phyloP scores from a whole-genome alignment of 2,797 vertebrate species.

The Loris lydekkerianus region DNA sequence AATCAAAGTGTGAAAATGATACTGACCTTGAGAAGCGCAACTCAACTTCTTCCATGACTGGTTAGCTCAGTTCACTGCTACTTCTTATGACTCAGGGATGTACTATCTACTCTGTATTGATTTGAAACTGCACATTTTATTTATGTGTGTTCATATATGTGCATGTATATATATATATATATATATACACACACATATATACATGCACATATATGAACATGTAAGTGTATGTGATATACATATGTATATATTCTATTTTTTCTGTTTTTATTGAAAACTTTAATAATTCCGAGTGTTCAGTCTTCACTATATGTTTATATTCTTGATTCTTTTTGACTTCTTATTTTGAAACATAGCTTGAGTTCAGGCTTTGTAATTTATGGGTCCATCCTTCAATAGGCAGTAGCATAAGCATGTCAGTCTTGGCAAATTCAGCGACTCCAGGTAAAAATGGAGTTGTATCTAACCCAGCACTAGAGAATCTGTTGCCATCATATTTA shows the following conservation, averaged over 20 bases:
- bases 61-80: background rate
- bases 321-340: background rate
- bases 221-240: background rate
- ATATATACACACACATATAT: background rate
- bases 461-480: background rate
- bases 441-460: background rate
- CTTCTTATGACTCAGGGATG: background rate
- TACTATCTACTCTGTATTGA: background rate
- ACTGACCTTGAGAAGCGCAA: background rate
- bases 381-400: background rate
- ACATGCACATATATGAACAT: too few relatives aligned
- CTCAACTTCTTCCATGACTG: background rate
- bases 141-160: too few relatives aligned
- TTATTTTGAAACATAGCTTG: background rate
- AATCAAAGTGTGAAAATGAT: background rate
- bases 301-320: background rate
- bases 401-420: background rate
- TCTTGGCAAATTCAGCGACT: background rate
- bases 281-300: background rate
- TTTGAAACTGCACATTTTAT: background rate
- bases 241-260: background rate
- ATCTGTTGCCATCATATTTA: background rate
- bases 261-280: background rate
- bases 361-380: background rate
- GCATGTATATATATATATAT: background rate